Percentiles rank a stretch among this genome's conserved stretches.
Conservation (phyloP, 1,140 invertebrate genomes). For the Ostrea denselamellosa region DNA sequence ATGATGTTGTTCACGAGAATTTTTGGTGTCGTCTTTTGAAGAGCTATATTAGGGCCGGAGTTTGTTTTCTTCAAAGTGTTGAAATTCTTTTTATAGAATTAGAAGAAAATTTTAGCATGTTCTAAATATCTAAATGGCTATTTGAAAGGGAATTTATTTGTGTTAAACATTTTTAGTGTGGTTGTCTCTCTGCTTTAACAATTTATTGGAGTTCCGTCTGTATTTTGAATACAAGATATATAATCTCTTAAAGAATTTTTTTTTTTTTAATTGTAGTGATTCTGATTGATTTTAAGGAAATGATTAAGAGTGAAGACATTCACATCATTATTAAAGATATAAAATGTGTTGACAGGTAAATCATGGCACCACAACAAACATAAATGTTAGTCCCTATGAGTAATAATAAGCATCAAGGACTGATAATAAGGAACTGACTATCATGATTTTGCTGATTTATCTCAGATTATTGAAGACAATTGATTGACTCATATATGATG, state of each 20-base stretch:
- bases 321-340: not conserved
- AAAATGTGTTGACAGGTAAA: not conserved
- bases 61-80: conserved; percentile 22
- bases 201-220: not conserved
- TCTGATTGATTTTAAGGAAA: not conserved
- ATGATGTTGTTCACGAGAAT: conserved; percentile 17
- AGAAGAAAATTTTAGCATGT: conserved; percentile 25
- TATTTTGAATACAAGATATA: no score
- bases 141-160: not conserved
- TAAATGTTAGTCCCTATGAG: not conserved
- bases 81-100: conserved; percentile 23
- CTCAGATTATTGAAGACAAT: not conserved
- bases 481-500: not conserved
- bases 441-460: conserved; percentile 36
- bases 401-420: not conserved
- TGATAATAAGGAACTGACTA: conserved; percentile 11
- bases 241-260: no score
- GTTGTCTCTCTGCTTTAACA: not conserved
- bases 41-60: conserved; percentile 7
- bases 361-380: not conserved
- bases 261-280: no score
- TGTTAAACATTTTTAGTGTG: not conserved
- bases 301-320: not conserved
- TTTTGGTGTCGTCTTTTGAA: conserved; percentile 3
- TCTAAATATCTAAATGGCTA: not conserved